These are phyloP conservation scores for Allobates femoralis DNA, from an alignment of 2,797 vertebrate genomes.

Conservation along the genomic window DNA sequence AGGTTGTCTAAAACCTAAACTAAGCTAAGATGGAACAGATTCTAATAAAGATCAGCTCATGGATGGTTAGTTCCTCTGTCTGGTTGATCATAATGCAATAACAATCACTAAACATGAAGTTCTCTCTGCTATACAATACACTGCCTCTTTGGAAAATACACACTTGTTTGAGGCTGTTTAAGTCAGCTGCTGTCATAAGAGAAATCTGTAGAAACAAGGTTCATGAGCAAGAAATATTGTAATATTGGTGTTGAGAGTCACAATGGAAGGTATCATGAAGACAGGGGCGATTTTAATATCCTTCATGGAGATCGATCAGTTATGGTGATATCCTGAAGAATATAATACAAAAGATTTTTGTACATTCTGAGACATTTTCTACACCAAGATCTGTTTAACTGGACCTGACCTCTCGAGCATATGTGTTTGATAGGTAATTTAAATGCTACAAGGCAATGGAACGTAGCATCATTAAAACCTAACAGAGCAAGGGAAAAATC, in stretches of 20 bases:
- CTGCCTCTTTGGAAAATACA: not conserved
- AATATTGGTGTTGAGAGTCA: too few relatives aligned
- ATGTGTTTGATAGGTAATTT: conserved; percentile 54
- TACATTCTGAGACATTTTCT: not conserved
- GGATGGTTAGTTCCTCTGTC: too few relatives aligned
- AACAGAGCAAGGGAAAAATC: conserved; percentile 59
- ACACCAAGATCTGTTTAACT: conserved; percentile 7
- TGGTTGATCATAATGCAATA: too few relatives aligned
- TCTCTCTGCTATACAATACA: too few relatives aligned
- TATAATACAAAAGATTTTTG: not conserved
- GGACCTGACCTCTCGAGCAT: conserved; percentile 44
- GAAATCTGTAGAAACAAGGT: too few relatives aligned
- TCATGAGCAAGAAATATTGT: too few relatives aligned
- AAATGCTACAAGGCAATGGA: conserved; percentile 51
- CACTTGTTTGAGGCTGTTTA: not conserved
- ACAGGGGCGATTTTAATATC: not conserved
- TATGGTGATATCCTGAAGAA: not conserved
- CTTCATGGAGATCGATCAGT: not conserved
- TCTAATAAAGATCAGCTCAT: too few relatives aligned
- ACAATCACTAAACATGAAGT: too few relatives aligned
- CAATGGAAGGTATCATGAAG: not conserved
- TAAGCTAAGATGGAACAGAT: too few relatives aligned
- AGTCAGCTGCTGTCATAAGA: too few relatives aligned
- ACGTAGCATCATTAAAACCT: conserved; percentile 55
- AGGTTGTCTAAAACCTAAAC: too few relatives aligned